These are phyloP conservation scores for Ancistrus triradiatus DNA, from an alignment of 2,113 vertebrate species.

Conservation along the genomic window DNA sequence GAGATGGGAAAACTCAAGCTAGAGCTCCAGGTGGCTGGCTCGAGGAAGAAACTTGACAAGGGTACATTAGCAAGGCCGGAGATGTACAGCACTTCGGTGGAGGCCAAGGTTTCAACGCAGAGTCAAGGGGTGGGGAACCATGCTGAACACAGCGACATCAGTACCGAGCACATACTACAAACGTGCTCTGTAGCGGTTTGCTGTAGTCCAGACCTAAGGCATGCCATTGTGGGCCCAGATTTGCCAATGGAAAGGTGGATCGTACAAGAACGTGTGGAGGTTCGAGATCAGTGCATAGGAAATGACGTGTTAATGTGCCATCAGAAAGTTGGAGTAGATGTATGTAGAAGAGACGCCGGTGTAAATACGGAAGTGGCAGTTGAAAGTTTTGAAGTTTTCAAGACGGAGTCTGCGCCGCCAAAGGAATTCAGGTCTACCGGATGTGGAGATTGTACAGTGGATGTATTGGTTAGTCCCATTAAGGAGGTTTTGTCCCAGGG, in stretches of 20 bases:
- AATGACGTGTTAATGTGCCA: constrained; percentile 55
- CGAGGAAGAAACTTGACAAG: constrained; percentile 84
- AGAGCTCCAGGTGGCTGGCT: constrained; percentile 85
- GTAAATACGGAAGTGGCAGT: constrained; percentile 76
- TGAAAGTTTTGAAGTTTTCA: constrained; percentile 38
- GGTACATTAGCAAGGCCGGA: constrained; percentile 72
- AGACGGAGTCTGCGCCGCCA: constrained; percentile 9
- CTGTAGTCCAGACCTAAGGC: constrained; percentile 63
- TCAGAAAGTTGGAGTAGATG: constrained; percentile 67
- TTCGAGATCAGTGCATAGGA: constrained; percentile 68
- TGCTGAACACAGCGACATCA: constrained; percentile 55
- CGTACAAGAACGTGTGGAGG: constrained; percentile 71
- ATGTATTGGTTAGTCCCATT: constrained; percentile 64
- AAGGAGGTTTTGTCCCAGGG: constrained; percentile 63
- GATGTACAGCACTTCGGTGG: constrained; percentile 74
- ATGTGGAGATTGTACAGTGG: constrained; percentile 79
- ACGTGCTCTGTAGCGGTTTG: constrained; percentile 61
- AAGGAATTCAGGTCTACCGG: constrained; percentile 72
- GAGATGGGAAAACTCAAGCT: constrained; percentile 96
- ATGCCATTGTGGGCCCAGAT: constrained; percentile 67
- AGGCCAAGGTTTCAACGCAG: constrained; percentile 70
- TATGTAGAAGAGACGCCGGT: constrained; percentile 64
- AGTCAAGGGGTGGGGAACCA: constrained; percentile 79
- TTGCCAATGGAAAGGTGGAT: constrained; percentile 78
- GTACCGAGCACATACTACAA: constrained; percentile 61